Conservation (phyloP, 2,888 invertebrate species). For the Acanthosepion esculentum region DNA sequence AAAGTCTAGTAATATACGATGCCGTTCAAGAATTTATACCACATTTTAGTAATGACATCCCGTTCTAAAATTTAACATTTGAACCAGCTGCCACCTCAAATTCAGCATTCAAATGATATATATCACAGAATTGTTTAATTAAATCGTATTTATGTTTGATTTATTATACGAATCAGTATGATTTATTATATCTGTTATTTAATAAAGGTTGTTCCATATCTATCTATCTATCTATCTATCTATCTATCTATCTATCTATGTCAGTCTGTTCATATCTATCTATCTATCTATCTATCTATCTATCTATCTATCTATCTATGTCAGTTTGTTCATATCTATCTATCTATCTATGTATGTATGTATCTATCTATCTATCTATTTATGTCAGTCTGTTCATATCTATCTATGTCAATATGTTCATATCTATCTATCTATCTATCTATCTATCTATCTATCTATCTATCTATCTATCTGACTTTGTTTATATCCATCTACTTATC, state of each 20-base stretch:
- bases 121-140: background rate
- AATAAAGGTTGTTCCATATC: background rate
- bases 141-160: background rate
- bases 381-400: too few relatives aligned
- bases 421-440: background rate
- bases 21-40: background rate
- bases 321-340: background rate
- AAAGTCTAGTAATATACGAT: background rate
- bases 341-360: background rate
- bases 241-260: too few relatives aligned
- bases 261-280: too few relatives aligned
- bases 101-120: background rate
- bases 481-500: background rate
- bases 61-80: background rate
- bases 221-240: background rate
- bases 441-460: too few relatives aligned
- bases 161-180: background rate
- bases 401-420: too few relatives aligned
- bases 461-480: too few relatives aligned
- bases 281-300: background rate
- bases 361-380: background rate
- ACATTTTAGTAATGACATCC: background rate
- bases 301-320: background rate
- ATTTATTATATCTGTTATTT: too few relatives aligned
- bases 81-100: background rate